phyloP scores from a whole-genome alignment of 2,888 invertebrate species.

The Marronus borbonicus region DNA sequence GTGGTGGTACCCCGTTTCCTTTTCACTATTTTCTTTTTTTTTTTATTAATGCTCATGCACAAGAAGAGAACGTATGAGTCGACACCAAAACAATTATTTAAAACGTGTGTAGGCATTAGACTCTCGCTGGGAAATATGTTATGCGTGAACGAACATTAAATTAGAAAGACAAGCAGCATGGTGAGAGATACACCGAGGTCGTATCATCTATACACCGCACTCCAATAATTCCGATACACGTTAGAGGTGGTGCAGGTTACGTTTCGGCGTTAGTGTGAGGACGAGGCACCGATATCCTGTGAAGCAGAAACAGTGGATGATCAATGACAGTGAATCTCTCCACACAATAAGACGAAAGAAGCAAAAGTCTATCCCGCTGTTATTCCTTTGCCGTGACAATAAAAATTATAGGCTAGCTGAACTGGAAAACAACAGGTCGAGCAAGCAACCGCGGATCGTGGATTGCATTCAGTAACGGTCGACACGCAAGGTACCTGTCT shows the following conservation, averaged over 20 bases:
- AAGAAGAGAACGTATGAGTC: conserved; percentile 58
- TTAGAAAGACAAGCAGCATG: conserved; percentile 67
- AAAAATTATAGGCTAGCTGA: conserved; percentile 77
- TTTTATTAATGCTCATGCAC: conserved; percentile 54
- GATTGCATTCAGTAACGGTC: conserved; percentile 75
- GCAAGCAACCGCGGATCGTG: conserved; percentile 71
- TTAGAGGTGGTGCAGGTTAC: conserved; percentile 45
- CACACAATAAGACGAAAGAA: conserved; percentile 65
- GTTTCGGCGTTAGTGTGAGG: conserved; percentile 49
- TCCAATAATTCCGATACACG: conserved; percentile 54
- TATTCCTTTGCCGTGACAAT: conserved; percentile 75
- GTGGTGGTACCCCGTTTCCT: conserved; percentile 47
- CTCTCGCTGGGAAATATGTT: conserved; percentile 66
- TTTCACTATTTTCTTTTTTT: conserved; percentile 29
- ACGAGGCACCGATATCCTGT: conserved; percentile 55
- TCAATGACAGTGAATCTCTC: conserved; percentile 68
- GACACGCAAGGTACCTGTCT: conserved; percentile 70
- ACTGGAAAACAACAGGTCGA: conserved; percentile 76
- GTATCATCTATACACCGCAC: conserved; percentile 60
- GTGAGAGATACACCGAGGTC: conserved; percentile 62
- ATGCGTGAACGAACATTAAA: conserved; percentile 68
- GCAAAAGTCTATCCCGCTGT: conserved; percentile 72
- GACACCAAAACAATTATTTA: conserved; percentile 66
- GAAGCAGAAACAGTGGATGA: conserved; percentile 61
- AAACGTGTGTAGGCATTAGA: conserved; percentile 67